Percentiles rank a stretch among this genome's conserved stretches.
phyloP scores from a whole-genome alignment of 1,140 invertebrate species.

The Pseudomyrmex pallidus region DNA sequence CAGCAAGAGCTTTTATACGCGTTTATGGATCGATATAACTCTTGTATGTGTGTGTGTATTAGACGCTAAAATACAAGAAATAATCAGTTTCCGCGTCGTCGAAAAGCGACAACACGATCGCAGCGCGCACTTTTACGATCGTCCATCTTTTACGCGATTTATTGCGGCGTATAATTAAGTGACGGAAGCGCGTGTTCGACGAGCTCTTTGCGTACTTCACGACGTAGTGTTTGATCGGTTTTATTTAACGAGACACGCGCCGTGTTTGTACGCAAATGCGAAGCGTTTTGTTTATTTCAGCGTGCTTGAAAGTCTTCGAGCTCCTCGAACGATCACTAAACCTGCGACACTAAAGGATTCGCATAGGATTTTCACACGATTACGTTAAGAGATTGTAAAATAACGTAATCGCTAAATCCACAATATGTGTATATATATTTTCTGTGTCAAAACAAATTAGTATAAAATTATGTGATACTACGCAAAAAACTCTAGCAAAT shows the following conservation, averaged over 20 bases:
- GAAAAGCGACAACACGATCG: slow-evolving; percentile 3
- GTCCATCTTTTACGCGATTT: slow-evolving; percentile 9
- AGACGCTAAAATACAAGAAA: slow-evolving; percentile 8
- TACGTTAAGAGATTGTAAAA: background rate
- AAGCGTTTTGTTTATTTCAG: background rate
- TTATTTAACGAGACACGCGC: background rate
- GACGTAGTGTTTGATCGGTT: background rate
- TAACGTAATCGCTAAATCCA: background rate
- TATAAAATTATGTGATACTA: too few relatives aligned
- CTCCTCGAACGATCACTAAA: background rate
- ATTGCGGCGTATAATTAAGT: slow-evolving; percentile 30
- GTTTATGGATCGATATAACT: background rate
- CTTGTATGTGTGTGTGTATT: background rate
- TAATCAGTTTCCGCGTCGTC: background rate
- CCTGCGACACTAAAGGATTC: background rate
- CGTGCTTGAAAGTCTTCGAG: too few relatives aligned
- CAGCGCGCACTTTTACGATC: background rate
- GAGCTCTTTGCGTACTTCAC: too few relatives aligned
- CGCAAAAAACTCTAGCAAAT: too few relatives aligned
- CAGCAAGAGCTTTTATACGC: too few relatives aligned
- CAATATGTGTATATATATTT: too few relatives aligned
- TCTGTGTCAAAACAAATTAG: too few relatives aligned
- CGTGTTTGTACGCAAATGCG: background rate
- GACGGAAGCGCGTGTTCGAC: background rate
- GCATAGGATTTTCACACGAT: background rate